Conservation (phyloP, 2,797 vertebrate genomes). For the Manis pentadactyla region DNA sequence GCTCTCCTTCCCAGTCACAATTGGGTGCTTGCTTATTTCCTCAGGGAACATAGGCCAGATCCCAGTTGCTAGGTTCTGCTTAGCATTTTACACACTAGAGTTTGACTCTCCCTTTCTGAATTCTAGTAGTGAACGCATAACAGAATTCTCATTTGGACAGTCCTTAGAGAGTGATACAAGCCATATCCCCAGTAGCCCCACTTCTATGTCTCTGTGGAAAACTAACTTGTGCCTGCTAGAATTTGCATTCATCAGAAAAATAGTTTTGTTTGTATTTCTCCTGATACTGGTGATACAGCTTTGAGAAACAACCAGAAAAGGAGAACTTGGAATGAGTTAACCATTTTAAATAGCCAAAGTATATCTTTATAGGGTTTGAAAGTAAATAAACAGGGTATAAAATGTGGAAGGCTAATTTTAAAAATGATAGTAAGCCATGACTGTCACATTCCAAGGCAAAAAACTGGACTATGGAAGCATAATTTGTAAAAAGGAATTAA, state of each 20-base stretch:
- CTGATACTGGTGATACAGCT: too few species aligned
- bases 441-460: not conserved
- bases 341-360: not conserved
- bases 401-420: not conserved
- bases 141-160: not conserved
- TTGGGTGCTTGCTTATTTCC: slow-evolving; percentile 32
- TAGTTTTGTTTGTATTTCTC: too few species aligned
- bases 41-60: too few species aligned
- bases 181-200: not conserved
- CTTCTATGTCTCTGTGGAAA: slow-evolving; percentile 54
- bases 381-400: slow-evolving; percentile 28
- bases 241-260: too few species aligned
- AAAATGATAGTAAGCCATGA: slow-evolving; percentile 39
- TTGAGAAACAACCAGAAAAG: slow-evolving; percentile 32
- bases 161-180: slow-evolving; percentile 24
- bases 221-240: slow-evolving; percentile 20
- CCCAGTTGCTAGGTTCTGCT: too few species aligned
- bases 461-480: not conserved
- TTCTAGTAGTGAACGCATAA: too few species aligned
- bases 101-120: accelerated
- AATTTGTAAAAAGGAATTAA: not conserved
- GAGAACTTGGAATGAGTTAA: not conserved
- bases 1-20: not conserved
- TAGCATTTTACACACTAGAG: not conserved
- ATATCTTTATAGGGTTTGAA: not conserved